A percentile compares a stretch with the other conserved stretches of the same genome.
Evolutionary conservation across 2,113 vertebrate species (phyloP).

Genomic region (Noturus placidus): DNA sequence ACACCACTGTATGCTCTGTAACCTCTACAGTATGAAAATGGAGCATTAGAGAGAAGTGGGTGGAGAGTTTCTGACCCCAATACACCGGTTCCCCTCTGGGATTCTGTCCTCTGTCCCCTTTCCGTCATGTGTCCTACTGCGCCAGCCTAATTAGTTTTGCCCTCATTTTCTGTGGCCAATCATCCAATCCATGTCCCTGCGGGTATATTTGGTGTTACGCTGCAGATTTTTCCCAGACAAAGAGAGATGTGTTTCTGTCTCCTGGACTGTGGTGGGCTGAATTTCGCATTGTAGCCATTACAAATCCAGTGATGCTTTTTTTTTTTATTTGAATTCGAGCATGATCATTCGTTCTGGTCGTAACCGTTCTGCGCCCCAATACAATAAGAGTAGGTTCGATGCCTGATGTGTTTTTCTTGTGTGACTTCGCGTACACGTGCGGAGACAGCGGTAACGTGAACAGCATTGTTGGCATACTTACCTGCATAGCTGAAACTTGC

Average conservation of each 20-base stretch:
- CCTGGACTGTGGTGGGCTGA: background rate
- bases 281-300: background rate
- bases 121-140: constrained; percentile 62
- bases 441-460: background rate
- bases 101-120: constrained; percentile 65
- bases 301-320: background rate
- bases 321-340: background rate
- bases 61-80: constrained; percentile 68
- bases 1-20: background rate
- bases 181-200: constrained; percentile 52
- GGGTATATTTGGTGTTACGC: constrained; percentile 45
- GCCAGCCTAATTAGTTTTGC: constrained; percentile 75
- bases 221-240: background rate
- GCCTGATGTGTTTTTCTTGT: too few species aligned
- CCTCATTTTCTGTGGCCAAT: constrained; percentile 68
- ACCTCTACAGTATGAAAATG: constrained; percentile 59
- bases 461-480: background rate
- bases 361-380: background rate
- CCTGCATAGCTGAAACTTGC: background rate
- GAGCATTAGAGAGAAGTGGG: constrained; percentile 61
- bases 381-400: background rate
- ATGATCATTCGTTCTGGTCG: background rate
- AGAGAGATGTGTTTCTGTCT: background rate
- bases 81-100: constrained; percentile 66
- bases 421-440: background rate